A percentile compares a stretch with the other conserved stretches of the same genome.
These are phyloP conservation scores for Merops nubicus DNA, from an alignment of 2,113 vertebrate genomes.

Conservation along the genomic window DNA sequence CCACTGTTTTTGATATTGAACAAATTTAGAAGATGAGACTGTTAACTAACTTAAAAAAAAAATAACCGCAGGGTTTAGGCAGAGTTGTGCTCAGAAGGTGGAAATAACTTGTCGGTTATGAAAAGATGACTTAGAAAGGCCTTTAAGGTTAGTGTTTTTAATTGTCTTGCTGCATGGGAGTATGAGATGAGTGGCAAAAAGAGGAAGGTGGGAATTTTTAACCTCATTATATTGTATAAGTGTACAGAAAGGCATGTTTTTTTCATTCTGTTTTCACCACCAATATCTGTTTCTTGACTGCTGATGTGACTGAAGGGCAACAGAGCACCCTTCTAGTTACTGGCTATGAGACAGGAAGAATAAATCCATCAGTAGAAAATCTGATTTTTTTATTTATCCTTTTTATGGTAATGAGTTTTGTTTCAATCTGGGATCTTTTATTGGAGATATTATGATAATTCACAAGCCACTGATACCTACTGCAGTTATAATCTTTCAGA, in stretches of 20 bases:
- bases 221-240: neutral
- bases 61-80: neutral
- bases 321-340: neutral
- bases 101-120: neutral
- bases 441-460: slow-evolving; percentile 44
- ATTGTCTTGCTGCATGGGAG: neutral
- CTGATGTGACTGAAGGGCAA: neutral
- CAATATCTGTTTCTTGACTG: neutral
- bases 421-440: slow-evolving; percentile 32
- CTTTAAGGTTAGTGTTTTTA: neutral
- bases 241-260: too few species aligned
- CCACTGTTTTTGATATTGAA: neutral
- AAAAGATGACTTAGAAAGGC: neutral
- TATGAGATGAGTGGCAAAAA: neutral
- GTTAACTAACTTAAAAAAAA: neutral
- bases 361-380: neutral
- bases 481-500: neutral
- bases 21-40: neutral
- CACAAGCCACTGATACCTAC: neutral
- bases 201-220: neutral
- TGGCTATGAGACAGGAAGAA: neutral
- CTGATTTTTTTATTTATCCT: neutral
- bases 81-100: neutral
- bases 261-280: neutral
- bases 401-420: neutral